A percentile compares a stretch with the other conserved stretches of the same genome.
phyloP scores from a whole-genome alignment of 2,888 invertebrate genomes.

The Cryptus armator region DNA sequence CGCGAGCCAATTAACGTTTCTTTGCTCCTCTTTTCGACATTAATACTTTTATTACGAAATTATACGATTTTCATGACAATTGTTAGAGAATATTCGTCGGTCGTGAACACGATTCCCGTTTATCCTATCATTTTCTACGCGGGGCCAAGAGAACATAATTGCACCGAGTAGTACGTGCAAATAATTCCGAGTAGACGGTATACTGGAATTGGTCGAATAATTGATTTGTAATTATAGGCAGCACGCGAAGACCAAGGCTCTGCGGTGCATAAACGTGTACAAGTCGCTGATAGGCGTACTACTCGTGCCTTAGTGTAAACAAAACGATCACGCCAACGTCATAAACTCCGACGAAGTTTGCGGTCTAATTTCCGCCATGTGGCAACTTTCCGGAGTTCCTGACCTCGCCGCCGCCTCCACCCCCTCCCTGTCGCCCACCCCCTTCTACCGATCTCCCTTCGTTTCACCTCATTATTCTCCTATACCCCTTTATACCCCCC shows the following conservation, averaged over 20 bases:
- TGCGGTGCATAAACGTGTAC: slow-evolving; percentile 36
- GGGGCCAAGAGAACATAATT: not conserved
- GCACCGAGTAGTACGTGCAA: not conserved
- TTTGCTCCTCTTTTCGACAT: not conserved
- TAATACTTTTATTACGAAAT: not conserved
- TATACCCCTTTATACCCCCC: slow-evolving; percentile 41
- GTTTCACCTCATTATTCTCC: slow-evolving; percentile 59
- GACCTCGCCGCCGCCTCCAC: slow-evolving; percentile 4
- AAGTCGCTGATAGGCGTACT: slow-evolving; percentile 54
- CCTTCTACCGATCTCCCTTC: not conserved
- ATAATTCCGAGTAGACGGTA: slow-evolving; percentile 39
- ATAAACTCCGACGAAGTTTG: slow-evolving; percentile 77
- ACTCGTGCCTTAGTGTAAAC: slow-evolving; percentile 73
- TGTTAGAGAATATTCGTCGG: not conserved
- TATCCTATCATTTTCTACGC: not conserved
- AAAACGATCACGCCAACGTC: slow-evolving; percentile 78
- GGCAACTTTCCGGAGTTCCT: slow-evolving; percentile 66
- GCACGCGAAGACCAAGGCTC: slow-evolving; percentile 44
- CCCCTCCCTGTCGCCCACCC: slow-evolving; percentile 39
- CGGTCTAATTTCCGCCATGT: slow-evolving; percentile 78
- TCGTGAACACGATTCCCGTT: not conserved
- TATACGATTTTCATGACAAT: not conserved
- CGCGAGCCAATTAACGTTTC: slow-evolving; percentile 21
- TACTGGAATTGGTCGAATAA: slow-evolving; percentile 51
- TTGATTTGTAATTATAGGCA: slow-evolving; percentile 64